Percentiles rank a stretch among this genome's conserved stretches.
Evolutionary conservation across 2,797 vertebrate genomes (phyloP).

Genomic region (Pygocentrus nattereri): DNA sequence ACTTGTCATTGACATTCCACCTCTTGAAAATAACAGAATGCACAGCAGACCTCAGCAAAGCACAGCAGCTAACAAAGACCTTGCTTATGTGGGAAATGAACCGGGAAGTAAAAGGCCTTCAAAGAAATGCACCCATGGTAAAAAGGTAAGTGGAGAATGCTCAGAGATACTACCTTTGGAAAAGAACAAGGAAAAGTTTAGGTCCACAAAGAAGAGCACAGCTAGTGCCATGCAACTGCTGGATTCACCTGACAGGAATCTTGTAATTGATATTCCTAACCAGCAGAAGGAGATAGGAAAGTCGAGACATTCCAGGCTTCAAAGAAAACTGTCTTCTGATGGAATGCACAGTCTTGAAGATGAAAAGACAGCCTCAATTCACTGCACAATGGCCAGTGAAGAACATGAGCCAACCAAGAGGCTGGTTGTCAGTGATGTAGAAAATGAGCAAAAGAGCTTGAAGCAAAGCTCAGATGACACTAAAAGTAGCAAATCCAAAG

Average conservation of each 20-base stretch:
- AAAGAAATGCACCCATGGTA: neutral
- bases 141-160: neutral
- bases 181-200: conserved; percentile 55
- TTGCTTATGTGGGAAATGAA: neutral
- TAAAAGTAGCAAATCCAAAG: conserved; percentile 19
- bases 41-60: conserved; percentile 20
- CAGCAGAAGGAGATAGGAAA: conserved; percentile 11
- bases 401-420: conserved; percentile 40
- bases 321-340: conserved; percentile 19
- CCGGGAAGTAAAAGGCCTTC: neutral
- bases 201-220: conserved; percentile 27
- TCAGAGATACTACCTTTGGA: conserved; percentile 37
- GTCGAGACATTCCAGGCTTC: neutral
- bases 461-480: conserved; percentile 14
- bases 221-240: neutral
- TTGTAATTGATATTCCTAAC: conserved; percentile 1
- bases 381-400: neutral
- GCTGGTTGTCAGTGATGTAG: conserved; percentile 22
- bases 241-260: neutral
- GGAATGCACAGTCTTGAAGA: neutral
- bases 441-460: conserved; percentile 26
- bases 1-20: conserved; percentile 77
- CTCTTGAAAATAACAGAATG: conserved; percentile 54
- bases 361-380: neutral
- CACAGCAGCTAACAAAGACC: neutral